These are phyloP conservation scores for Chelon auratus DNA, from an alignment of 2,797 vertebrate species.

Conservation along the genomic window DNA sequence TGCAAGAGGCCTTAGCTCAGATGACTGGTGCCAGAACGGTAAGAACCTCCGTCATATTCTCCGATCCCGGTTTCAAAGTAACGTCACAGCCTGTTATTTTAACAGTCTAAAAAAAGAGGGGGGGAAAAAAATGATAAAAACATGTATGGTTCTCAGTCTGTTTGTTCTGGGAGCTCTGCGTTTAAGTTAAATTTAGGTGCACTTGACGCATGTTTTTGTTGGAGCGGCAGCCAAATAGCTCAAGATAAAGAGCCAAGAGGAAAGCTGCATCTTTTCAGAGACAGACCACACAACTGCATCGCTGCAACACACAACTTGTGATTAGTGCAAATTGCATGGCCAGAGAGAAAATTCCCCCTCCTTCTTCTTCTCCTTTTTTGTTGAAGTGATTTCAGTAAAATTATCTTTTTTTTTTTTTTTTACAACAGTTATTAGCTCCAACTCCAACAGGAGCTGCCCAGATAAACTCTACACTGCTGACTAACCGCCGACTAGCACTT, in stretches of 20 bases:
- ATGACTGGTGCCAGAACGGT: conserved; percentile 94
- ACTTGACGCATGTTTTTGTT: conserved; percentile 7
- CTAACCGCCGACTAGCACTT: too few relatives aligned
- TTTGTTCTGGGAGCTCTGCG: conserved; percentile 32
- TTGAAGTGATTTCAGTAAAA: too few relatives aligned
- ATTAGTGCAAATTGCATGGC: too few relatives aligned
- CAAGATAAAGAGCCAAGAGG: background rate
- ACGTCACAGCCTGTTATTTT: conserved; percentile 17
- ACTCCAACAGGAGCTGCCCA: too few relatives aligned
- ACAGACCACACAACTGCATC: too few relatives aligned
- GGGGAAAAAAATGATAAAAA: background rate
- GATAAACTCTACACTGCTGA: too few relatives aligned
- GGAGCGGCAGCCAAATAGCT: conserved; percentile 13
- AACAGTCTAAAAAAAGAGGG: background rate
- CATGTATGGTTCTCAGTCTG: conserved; percentile 17
- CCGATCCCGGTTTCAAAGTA: background rate
- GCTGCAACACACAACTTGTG: too few relatives aligned
- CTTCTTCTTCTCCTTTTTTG: too few relatives aligned
- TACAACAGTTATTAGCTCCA: too few relatives aligned
- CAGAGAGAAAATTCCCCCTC: too few relatives aligned
- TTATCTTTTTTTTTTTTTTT: too few relatives aligned
- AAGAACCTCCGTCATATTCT: conserved; percentile 62
- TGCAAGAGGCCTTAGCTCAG: conserved; percentile 90
- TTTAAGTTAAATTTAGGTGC: conserved; percentile 30
- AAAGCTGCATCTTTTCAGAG: conserved; percentile 8